These are phyloP conservation scores for Galeruca laticollis DNA, from an alignment of 2,888 invertebrate species.

Conservation along the genomic window DNA sequence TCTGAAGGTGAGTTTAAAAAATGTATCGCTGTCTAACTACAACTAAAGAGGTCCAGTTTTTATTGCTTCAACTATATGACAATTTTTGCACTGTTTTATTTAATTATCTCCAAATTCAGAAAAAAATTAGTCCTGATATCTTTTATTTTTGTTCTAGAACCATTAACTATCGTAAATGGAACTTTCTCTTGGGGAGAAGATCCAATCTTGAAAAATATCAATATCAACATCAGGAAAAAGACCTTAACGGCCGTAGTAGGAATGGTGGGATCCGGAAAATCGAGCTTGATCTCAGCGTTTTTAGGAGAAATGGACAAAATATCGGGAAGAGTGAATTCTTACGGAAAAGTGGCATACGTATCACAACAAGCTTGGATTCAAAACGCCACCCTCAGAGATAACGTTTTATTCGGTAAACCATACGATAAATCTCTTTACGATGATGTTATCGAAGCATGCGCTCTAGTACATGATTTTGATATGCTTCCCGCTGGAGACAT, in stretches of 20 bases:
- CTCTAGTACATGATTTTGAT: constrained; percentile 90
- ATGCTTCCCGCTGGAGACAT: constrained; percentile 95
- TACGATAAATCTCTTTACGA: constrained; percentile 81
- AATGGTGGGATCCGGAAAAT: constrained; percentile 89
- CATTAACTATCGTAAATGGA: constrained; percentile 88
- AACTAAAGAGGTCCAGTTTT: no score
- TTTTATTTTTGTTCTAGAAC: constrained; percentile 68
- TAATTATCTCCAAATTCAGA: no score
- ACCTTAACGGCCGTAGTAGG: constrained; percentile 88
- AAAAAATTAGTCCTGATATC: no score
- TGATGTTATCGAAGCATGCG: constrained; percentile 89
- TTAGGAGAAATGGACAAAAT: constrained; percentile 92
- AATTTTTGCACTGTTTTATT: no score
- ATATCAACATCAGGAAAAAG: constrained; percentile 75
- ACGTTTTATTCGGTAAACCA: constrained; percentile 89
- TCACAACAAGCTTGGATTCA: constrained; percentile 99
- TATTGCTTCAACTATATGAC: no score
- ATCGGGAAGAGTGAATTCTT: constrained; percentile 83
- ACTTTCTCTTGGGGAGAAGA: constrained; percentile 89
- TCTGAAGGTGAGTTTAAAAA: constrained; percentile 75
- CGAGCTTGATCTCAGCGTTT: constrained; percentile 88
- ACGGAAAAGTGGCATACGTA: constrained; percentile 81
- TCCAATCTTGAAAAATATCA: constrained; percentile 80
- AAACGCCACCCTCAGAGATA: constrained; percentile 92
- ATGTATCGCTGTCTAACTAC: no score